These are phyloP conservation scores for Pseudotriccus pelzelni DNA, from an alignment of 2,797 vertebrate genomes.

Conservation along the genomic window DNA sequence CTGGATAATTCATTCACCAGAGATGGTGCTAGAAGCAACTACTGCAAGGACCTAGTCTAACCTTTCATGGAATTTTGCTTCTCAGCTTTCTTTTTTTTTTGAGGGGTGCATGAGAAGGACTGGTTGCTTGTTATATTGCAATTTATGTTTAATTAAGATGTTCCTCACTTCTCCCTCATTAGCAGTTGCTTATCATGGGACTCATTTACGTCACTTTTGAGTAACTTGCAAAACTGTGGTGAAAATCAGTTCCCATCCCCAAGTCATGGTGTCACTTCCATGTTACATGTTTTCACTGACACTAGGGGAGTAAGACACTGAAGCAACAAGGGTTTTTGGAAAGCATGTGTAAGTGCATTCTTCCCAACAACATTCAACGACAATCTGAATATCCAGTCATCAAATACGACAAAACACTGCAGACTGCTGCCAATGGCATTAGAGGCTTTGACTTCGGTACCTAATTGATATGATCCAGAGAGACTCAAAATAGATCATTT, in stretches of 20 bases:
- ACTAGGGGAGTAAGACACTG: neutral
- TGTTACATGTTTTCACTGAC: neutral
- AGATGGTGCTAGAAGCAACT: neutral
- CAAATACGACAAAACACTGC: neutral
- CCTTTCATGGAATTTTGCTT: neutral
- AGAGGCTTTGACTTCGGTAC: neutral
- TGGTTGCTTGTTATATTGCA: neutral
- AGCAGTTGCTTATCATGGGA: neutral
- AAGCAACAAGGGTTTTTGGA: neutral
- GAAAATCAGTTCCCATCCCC: neutral
- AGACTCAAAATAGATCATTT: neutral
- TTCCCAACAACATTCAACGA: neutral
- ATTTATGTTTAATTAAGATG: neutral
- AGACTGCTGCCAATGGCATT: neutral
- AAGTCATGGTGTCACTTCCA: neutral
- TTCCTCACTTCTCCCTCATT: neutral
- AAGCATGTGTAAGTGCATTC: rapidly evolving
- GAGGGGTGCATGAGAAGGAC: neutral
- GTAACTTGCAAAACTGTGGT: neutral
- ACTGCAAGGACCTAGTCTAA: neutral
- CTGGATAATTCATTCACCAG: neutral
- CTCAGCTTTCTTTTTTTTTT: neutral
- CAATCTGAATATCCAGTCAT: neutral
- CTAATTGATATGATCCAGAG: neutral
- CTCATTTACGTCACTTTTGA: neutral